A percentile compares a stretch with the other conserved stretches of the same genome.
phyloP scores from a whole-genome alignment of 2,888 invertebrate species.

The Nesidiocoris tenuis region DNA sequence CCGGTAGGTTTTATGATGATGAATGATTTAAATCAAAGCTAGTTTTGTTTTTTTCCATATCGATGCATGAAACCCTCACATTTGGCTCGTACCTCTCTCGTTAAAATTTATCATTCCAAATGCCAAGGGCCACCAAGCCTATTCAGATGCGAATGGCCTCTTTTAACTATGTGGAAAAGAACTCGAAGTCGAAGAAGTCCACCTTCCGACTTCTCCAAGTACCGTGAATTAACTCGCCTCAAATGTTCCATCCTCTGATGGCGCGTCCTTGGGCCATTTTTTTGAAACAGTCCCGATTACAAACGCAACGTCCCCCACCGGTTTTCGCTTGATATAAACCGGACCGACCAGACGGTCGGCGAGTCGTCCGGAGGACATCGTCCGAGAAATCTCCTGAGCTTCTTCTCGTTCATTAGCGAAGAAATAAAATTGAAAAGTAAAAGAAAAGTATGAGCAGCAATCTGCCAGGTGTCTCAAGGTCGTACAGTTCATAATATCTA shows the following conservation, averaged over 20 bases:
- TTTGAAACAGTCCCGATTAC: background rate
- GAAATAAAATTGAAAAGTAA: background rate
- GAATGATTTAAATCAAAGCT: too few relatives aligned
- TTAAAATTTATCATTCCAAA: too few relatives aligned
- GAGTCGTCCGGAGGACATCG: too few relatives aligned
- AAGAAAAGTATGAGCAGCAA: too few relatives aligned
- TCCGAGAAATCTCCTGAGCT: background rate
- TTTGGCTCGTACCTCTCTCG: too few relatives aligned
- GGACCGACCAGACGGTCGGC: background rate
- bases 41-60: too few relatives aligned
- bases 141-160: background rate
- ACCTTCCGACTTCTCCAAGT: background rate
- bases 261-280: background rate
- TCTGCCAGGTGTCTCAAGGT: too few relatives aligned
- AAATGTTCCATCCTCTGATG: background rate
- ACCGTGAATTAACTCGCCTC: background rate
- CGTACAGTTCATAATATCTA: too few relatives aligned
- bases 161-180: too few relatives aligned
- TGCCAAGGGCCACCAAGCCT: background rate
- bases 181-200: background rate
- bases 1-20: too few relatives aligned
- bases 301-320: background rate
- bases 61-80: too few relatives aligned
- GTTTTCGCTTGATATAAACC: background rate
- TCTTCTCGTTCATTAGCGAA: background rate